Conservation (phyloP, 2,888 invertebrate genomes). For the Ctenicera cuprea region DNA sequence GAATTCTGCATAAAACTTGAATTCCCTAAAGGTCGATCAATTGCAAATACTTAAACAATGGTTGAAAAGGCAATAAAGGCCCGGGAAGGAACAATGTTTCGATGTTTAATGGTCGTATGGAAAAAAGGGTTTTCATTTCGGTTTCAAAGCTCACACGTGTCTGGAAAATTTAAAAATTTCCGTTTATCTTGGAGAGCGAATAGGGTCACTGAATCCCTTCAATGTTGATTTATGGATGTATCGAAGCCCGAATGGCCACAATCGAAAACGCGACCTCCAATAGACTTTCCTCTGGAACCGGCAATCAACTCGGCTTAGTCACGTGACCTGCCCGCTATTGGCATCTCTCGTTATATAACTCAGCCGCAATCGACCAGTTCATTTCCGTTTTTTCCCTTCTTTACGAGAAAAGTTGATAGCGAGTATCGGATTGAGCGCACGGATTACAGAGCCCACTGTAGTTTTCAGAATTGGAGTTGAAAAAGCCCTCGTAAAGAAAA, state of each 20-base stretch:
- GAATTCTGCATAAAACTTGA: too few relatives aligned
- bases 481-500: slow-evolving; percentile 54
- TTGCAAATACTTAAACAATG: too few relatives aligned
- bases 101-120: background rate
- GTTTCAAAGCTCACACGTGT: slow-evolving; percentile 6
- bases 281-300: slow-evolving; percentile 50
- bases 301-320: slow-evolving; percentile 54
- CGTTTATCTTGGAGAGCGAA: slow-evolving; percentile 46
- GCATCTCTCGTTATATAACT: slow-evolving; percentile 53
- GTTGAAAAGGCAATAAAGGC: background rate
- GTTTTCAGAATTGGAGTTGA: slow-evolving; percentile 53
- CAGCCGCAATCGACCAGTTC: slow-evolving; percentile 54
- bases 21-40: too few relatives aligned
- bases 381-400: slow-evolving; percentile 43
- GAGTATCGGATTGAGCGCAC: slow-evolving; percentile 40
- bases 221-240: slow-evolving; percentile 58
- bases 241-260: slow-evolving; percentile 53
- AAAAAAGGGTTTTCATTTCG: background rate
- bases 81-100: background rate
- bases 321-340: slow-evolving; percentile 54
- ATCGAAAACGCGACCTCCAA: slow-evolving; percentile 53
- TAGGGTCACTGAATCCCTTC: slow-evolving; percentile 50
- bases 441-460: slow-evolving; percentile 47
- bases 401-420: slow-evolving; percentile 31
- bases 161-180: slow-evolving; percentile 49